Base-by-base conservation (phyloP, 1,140 invertebrate species). In the Gryllus bimaculatus region DNA sequence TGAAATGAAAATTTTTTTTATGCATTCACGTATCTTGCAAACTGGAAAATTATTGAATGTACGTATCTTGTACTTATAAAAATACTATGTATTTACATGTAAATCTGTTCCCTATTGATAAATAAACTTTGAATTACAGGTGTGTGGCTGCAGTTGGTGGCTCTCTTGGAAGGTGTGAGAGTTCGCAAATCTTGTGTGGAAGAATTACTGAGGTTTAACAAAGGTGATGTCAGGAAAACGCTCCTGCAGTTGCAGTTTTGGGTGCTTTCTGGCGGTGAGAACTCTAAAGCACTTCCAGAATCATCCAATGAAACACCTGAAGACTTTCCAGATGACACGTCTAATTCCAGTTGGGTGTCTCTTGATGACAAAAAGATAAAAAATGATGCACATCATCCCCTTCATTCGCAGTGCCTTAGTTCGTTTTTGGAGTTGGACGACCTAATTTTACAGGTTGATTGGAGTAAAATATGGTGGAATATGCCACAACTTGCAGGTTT, bases 231-330 rank as follows among this genome's bases (percentile, higher is more conserved):
- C 77, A 88, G 93, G 78, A 91, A 90, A 85, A 90, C 91, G 47
- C 85, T 93, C 73, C 87, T 93, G 79, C 90, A 91, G 81, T 85
- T 94, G 79, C 92, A 94, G 83, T 93, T 91, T 85, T 89, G 90
- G 82, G 84, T 91, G 80, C 83, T 88, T 76, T 90, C 86, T 75
- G 86, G 85, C 26, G 81, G n/a, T 77, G 80, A 77, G 8, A 47
- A 20, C 76, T 3, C 54, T 66, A 10, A 66, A 66, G 10, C 54
- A 66, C 54, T 66, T 66, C 10, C 54, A 13, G 54, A 2, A 13
- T 10, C 10, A 66, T 10, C 54, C 54, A 13, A 2, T 10, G 54
- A 66, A 66, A 39, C 26, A 39, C 2, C 10, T 13, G 54, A 66
- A 2, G 54, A 66, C 7, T 18, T 66, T 18, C 54, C 10, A 18